phyloP scores from a whole-genome alignment of 2,888 invertebrate species.

The Ennomos fuscantarius region DNA sequence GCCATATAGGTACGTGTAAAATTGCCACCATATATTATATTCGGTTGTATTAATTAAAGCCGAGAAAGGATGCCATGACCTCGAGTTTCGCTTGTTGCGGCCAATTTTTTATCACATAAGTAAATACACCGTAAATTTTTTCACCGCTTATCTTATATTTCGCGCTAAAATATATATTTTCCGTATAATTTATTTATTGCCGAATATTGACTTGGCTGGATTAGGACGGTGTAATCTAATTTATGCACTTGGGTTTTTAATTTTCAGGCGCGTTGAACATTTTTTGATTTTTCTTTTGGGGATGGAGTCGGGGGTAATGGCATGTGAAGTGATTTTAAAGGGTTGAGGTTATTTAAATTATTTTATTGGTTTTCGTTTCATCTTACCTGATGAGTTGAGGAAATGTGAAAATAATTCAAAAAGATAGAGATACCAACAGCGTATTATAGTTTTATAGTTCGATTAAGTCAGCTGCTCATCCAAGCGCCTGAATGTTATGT shows the following conservation, averaged over 20 bases:
- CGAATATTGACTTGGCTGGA: conserved; percentile 29
- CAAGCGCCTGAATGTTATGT: too few relatives aligned
- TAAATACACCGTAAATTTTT: conserved; percentile 50
- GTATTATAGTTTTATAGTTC: too few relatives aligned
- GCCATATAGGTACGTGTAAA: conserved; percentile 52
- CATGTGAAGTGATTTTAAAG: conserved; percentile 9
- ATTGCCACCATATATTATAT: conserved; percentile 67
- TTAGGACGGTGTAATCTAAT: conserved; percentile 17
- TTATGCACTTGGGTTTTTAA: conserved; percentile 21
- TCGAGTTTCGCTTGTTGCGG: conserved; percentile 44
- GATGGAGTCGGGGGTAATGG: conserved; percentile 17
- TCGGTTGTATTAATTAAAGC: conserved; percentile 72
- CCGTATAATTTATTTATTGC: conserved; percentile 10
- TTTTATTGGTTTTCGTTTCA: not conserved
- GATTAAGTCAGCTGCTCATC: too few relatives aligned
- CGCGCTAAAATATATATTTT: conserved; percentile 9
- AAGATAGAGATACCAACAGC: too few relatives aligned
- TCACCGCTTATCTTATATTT: conserved; percentile 16
- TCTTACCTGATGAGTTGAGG: too few relatives aligned
- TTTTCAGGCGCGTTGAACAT: conserved; percentile 6
- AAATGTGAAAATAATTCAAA: too few relatives aligned
- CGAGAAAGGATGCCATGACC: conserved; percentile 49
- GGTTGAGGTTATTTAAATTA: conserved; percentile 1
- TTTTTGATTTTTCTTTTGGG: conserved; percentile 21
- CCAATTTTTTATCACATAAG: conserved; percentile 60